These are phyloP conservation scores for Vanessa atalanta DNA, from an alignment of 1,140 invertebrate species.

Conservation along the genomic window DNA sequence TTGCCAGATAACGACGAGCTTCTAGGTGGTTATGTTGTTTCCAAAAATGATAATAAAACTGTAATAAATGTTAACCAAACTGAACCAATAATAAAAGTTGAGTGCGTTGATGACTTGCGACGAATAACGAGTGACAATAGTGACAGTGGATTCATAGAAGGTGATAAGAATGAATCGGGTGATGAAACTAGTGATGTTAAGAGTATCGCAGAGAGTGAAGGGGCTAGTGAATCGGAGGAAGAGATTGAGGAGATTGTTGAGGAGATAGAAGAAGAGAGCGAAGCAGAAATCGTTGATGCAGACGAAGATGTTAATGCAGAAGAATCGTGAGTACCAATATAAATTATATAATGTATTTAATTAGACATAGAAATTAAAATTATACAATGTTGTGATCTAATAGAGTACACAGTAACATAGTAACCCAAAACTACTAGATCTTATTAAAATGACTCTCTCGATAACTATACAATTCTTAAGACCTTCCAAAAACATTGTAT, in stretches of 20 bases:
- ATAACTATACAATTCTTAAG: no score
- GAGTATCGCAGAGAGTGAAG: constrained; percentile 39
- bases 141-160: constrained; percentile 76
- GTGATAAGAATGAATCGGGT: constrained; percentile 59
- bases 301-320: constrained; percentile 14
- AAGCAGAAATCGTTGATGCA: constrained; percentile 19
- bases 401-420: no score
- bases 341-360: no score
- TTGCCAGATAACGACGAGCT: constrained; percentile 61
- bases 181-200: constrained; percentile 63
- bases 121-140: constrained; percentile 73
- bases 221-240: constrained; percentile 57
- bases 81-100: constrained; percentile 55
- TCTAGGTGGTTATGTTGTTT: constrained; percentile 57
- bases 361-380: no score
- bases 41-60: constrained; percentile 62
- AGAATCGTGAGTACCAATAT: constrained; percentile 39
- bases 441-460: no score
- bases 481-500: no score
- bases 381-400: no score
- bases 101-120: constrained; percentile 53
- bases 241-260: constrained; percentile 53
- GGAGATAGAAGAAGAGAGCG: constrained; percentile 30
- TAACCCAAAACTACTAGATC: no score
- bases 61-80: constrained; percentile 54